Base-by-base conservation (phyloP, 2,888 invertebrate genomes). In the Cosmorhoe ocellata region DNA sequence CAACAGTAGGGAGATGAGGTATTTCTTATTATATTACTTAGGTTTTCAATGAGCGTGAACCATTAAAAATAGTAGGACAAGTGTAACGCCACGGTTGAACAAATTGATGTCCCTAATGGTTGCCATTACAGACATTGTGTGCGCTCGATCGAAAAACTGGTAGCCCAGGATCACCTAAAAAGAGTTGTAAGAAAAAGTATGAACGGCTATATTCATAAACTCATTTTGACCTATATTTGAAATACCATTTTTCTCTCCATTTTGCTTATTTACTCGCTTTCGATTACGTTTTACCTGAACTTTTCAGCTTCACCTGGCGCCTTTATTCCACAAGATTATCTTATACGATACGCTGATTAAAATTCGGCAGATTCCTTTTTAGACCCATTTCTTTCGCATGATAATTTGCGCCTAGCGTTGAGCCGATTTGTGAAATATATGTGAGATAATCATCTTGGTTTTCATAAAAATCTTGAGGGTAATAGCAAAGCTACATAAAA, bases 51-150 rank as follows among this genome's bases (percentile, higher is more conserved):
- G 26, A 9, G 32, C 11, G 28, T 33, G 24, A 12, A 42, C 22
- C 39, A 51, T 48, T 41, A 41, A 55, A 76, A 75, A 71, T 78
- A 79, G 73, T 66, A 71, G 71, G 79, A 81, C 81, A 80, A 79
- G 76, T 81, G 79, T 84, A 77, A 61, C 73, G 76, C 78, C 74
- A 79, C 79, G 81, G 71, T 73, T 74, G 74, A 82, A 75, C 79
- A 75, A 84, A 79, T 79, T 81, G 80, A 84, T 83, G 81, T 74
- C 64, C 76, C 72, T 85, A 84, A 80, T 85, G 83, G 82, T 70
- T 46, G 70, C 82, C 81, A 84, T 84, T 84, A 84, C 76, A 74
- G 72, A 77, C 79, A 79, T 83, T 81, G 80, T 81, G 81, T 78
- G 76, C 78, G 80, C 78, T 76, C 80, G 75, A 83, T 82, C 81